Evolutionary conservation across 2,888 invertebrate genomes (phyloP).

Genomic region (Thalpophila matura): DNA sequence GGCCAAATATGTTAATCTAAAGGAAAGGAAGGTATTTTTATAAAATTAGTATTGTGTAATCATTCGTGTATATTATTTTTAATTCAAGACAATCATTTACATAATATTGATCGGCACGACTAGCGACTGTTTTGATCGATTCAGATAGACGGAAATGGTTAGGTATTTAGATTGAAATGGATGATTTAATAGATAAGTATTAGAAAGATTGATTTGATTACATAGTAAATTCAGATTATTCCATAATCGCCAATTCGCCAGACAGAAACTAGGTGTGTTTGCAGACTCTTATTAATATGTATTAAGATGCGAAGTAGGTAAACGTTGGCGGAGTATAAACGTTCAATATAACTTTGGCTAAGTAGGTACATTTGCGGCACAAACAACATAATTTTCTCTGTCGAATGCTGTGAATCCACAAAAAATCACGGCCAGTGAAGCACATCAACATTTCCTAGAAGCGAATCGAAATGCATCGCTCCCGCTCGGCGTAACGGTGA

Average conservation of each 20-base stretch:
- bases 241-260: background rate
- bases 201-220: slow-evolving; percentile 46
- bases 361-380: slow-evolving; percentile 27
- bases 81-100: background rate
- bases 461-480: slow-evolving; percentile 59
- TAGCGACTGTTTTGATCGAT: slow-evolving; percentile 8
- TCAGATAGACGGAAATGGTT: slow-evolving; percentile 38
- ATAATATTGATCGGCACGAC: slow-evolving; percentile 12
- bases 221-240: slow-evolving; percentile 17
- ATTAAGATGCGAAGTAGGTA: slow-evolving; percentile 8
- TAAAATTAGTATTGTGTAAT: slow-evolving; percentile 46
- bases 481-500: slow-evolving; percentile 70
- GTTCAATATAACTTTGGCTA: slow-evolving; percentile 9
- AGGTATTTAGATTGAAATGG: slow-evolving; percentile 20
- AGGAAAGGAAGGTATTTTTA: slow-evolving; percentile 30
- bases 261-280: slow-evolving; percentile 32
- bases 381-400: slow-evolving; percentile 46
- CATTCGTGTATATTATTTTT: background rate
- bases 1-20: slow-evolving; percentile 46
- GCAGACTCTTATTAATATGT: slow-evolving; percentile 16
- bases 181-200: too few species aligned
- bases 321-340: background rate
- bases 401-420: slow-evolving; percentile 34
- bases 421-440: slow-evolving; percentile 55
- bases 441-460: slow-evolving; percentile 59